Evolutionary conservation across 2,888 invertebrate genomes (phyloP), one percentile per base, ranked within the genome.

Genomic region (Chirona hameri): DNA sequence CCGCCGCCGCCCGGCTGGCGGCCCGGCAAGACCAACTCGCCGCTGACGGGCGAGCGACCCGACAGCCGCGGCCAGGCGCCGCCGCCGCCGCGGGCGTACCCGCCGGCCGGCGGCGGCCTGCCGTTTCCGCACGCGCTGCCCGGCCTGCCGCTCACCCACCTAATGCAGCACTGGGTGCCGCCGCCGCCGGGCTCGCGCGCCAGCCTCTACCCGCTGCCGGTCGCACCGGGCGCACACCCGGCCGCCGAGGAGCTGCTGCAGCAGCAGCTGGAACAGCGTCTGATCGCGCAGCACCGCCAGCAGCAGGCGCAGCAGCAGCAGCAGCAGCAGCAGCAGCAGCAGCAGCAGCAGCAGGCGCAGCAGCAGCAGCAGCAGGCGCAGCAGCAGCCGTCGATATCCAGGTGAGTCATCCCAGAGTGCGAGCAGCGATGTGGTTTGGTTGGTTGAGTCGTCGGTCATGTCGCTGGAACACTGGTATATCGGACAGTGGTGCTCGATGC

Each of bases 231-330:
- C 48, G 48, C 9, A 12, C 31, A 39, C 39, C 76, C 76, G 39
- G 76, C 21, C 7, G 76, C 76, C 39, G 76, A 76, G 39, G 24
- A n/a, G 76, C 12, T 9, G 76, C 76, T 76, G 76, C 76, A 76
- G 39, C 76, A 76, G 76, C 76, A 76, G 76, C 69, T 69, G 69
- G 69, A 69, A 29, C 48, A 69, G 29, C 76, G 39, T 14, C 76
- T 76, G 76, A 1, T 39, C 39, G 39, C 31, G 39, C 76, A 76
- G 76, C 76, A 76, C 76, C 76, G 76, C 12, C 72, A 72, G 31
- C 72, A 72, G 69, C 69, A 72, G 72, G 27, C 27, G 31, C 72
- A 76, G 76, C 60, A 76, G 76, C 76, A 76, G 39, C 76, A 76
- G 72, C 72, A n/a, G n/a, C n/a, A n/a, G n/a, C n/a, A n/a, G n/a